Evolutionary conservation across 2,888 invertebrate genomes (phyloP).

Genomic region (Troides aeacus): DNA sequence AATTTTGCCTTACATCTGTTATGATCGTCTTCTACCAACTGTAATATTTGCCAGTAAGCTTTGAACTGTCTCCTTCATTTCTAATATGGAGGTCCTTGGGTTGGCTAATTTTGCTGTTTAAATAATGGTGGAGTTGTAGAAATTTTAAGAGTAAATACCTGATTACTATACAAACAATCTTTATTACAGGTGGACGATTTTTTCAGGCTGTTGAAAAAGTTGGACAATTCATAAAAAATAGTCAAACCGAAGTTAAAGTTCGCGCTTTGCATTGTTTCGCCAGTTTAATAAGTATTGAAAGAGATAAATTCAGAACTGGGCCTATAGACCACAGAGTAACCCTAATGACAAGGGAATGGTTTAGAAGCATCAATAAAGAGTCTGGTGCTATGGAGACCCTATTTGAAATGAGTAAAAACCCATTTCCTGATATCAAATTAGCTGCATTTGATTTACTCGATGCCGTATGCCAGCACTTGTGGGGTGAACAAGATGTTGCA

Average conservation of each 20-base stretch:
- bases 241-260: conserved; percentile 84
- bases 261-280: conserved; percentile 83
- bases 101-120: too few relatives aligned
- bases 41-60: too few relatives aligned
- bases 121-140: too few relatives aligned
- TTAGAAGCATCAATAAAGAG: conserved; percentile 59
- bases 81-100: too few relatives aligned
- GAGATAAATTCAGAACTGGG: conserved; percentile 54
- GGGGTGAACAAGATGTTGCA: conserved; percentile 89
- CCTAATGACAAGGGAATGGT: conserved; percentile 76
- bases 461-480: conserved; percentile 84
- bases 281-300: conserved; percentile 77
- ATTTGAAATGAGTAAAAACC: conserved; percentile 84
- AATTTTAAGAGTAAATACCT: too few relatives aligned
- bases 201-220: conserved; percentile 80
- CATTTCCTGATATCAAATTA: conserved; percentile 88
- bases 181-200: conserved; percentile 57
- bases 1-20: too few relatives aligned
- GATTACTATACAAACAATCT: neutral
- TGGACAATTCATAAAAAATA: conserved; percentile 78
- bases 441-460: conserved; percentile 84
- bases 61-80: too few relatives aligned
- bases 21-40: too few relatives aligned
- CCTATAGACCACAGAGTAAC: conserved; percentile 69
- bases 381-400: conserved; percentile 81